Base-by-base conservation (phyloP, 1,140 invertebrate species). In the Zeugodacus cucurbitae region DNA sequence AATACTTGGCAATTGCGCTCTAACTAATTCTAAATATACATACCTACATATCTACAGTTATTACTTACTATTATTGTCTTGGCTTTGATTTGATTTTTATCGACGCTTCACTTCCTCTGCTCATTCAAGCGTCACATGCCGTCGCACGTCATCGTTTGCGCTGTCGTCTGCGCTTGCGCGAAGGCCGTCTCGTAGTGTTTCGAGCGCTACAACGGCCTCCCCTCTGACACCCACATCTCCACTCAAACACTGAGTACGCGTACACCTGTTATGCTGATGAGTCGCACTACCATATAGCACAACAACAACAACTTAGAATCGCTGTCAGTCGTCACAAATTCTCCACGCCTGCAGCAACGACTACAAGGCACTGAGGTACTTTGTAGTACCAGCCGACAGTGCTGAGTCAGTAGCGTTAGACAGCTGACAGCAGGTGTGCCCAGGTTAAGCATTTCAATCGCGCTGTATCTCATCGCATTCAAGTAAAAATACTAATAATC, bases 201-300 rank as follows among this genome's bases (percentile, higher is more conserved):
- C 20, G 17, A 82, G n/a, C 22, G 67, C 14, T 29, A 0, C 74
- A 54, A 54, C n/a, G n/a, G n/a, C 11, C 48, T 4, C 14, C 48
- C 48, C 48, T 0, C 20, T 14, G 3, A 54, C 48, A 11, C 48
- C 48, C 48, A 54, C 17, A 17, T 17, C 3, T 41, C 2, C 3
- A 7, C 62, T 48, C 41, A 48, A 26, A 44, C 58, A 8, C 5
- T 26, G n/a, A 82, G 74, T 82, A n/a, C 74, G 3, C 41, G 41
- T 82, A 48, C 74, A 82, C 41, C 74, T 82, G 74, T 82, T 82
- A 48, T 48, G 74, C n/a, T 48, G 74, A 82, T 82, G 74, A 44
- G 74, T 8, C 37, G n/a, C 74, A 37, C 58, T n/a, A 62, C 20
- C 8, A 64, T 17, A 64, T 5, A 59, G 7, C 8, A 59, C 2